Base-by-base conservation (phyloP, 1,140 invertebrate genomes). In the Brachionus asplanchnoidis region DNA sequence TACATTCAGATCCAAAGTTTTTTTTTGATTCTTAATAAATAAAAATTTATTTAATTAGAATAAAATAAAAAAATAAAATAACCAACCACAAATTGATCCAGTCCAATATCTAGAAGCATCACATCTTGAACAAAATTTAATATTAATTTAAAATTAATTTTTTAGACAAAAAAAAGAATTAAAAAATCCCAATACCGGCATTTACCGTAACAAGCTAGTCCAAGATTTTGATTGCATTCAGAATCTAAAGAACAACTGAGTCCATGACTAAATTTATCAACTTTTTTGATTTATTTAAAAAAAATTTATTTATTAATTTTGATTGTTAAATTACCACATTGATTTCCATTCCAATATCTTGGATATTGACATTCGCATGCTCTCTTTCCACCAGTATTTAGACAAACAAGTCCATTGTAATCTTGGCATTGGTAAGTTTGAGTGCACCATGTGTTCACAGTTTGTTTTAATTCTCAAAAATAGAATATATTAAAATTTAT, bases 341-440 rank as follows among this genome's bases (percentile, higher is more conserved):
- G 23, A 36, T n/a, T n/a, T 17, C 44, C 44, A 17, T 80, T 80
- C 77, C 77, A 80, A 65, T 53, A 80, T 40, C 44, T 50, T n/a
- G 44, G n/a, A 23, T 32, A 17, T 40, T 12, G 5, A 20, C 77
- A 80, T 17, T n/a, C 46, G 20, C 77, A 80, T 2, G 20, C 7
- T 6, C 1, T 7, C 4, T n/a, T 26, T 6, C 12, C 28, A 17
- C 12, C 23, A 4, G 40, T 60, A 9, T 32, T 40, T 6, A 26
- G 3, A 80, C 77, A 80, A 40, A 28, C 28, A 3, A 53, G 42
- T 11, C 50, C 50, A 53, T 20, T 65, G 14, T 17, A 40, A 65
- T 32, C 44, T 11, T 28, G 17, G 12, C 50, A 60, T 32, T 23
- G 26, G 53, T 28, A 26, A 17, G 42, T 12, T 17, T 20, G 5